phyloP scores from a whole-genome alignment of 2,797 vertebrate species.

The Euthynnus affinis region DNA sequence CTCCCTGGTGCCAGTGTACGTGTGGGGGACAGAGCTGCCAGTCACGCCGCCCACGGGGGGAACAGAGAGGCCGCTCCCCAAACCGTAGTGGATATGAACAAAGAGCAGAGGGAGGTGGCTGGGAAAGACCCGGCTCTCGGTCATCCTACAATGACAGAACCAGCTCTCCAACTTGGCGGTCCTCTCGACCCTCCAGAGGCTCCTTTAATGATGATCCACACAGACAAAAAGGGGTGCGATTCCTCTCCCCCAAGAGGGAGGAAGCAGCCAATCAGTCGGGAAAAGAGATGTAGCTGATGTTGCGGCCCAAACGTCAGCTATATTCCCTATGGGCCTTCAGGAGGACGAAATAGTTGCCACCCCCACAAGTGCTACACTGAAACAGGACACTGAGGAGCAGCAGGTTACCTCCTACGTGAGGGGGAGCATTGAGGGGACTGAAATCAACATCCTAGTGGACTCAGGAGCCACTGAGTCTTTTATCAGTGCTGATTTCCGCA shows the following conservation, averaged over 20 bases:
- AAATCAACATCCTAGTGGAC: slow-evolving; percentile 4
- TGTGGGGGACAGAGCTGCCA: too few relatives aligned
- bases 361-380: not conserved
- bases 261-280: not conserved
- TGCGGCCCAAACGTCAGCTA: not conserved
- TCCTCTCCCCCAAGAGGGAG: not conserved
- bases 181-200: not conserved
- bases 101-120: too few relatives aligned
- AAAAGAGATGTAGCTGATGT: slow-evolving; percentile 4
- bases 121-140: too few relatives aligned
- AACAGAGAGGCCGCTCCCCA: too few relatives aligned
- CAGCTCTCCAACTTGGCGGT: not conserved
- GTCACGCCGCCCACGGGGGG: too few relatives aligned
- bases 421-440: not conserved
- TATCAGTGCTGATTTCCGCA: slow-evolving; percentile 25
- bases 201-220: not conserved
- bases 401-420: slow-evolving; percentile 10
- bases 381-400: not conserved
- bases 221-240: slow-evolving; percentile 1
- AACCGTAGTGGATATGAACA: too few relatives aligned
- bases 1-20: too few relatives aligned
- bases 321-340: slow-evolving; percentile 1
- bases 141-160: too few relatives aligned
- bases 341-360: slow-evolving; percentile 11
- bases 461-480: slow-evolving; percentile 20